phyloP scores from a whole-genome alignment of 2,888 invertebrate species.

The Apoda limacodes region DNA sequence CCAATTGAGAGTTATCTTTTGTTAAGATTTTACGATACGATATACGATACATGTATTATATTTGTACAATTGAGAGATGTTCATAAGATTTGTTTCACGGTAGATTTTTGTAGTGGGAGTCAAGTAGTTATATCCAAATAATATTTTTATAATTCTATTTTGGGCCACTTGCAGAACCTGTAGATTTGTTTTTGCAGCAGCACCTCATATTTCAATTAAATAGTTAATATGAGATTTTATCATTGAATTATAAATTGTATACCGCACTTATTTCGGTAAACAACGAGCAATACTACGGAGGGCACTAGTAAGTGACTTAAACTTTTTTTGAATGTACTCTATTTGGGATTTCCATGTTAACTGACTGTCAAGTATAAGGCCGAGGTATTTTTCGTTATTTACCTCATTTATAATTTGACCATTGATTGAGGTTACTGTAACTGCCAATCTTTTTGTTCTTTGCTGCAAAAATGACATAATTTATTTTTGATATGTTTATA shows the following conservation, averaged over 20 bases:
- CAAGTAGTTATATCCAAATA: too few relatives aligned
- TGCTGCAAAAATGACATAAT: too few relatives aligned
- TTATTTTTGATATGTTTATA: too few relatives aligned
- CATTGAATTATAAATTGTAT: too few relatives aligned
- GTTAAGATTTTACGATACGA: too few relatives aligned
- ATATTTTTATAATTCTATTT: too few relatives aligned
- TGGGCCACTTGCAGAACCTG: conserved; percentile 3
- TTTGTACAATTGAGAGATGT: not conserved
- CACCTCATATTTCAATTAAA: conserved; percentile 8
- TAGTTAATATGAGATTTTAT: conserved; percentile 4
- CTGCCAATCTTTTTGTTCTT: too few relatives aligned
- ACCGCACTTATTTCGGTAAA: too few relatives aligned
- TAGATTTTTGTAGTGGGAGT: not conserved
- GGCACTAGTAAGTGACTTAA: conserved; percentile 1
- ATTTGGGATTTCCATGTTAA: conserved; percentile 4
- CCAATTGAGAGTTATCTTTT: too few relatives aligned
- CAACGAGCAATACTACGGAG: conserved; percentile 2
- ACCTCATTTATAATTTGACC: too few relatives aligned
- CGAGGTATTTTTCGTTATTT: too few relatives aligned
- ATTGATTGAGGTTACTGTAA: too few relatives aligned
- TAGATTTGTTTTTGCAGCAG: conserved; percentile 8
- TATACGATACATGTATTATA: not conserved
- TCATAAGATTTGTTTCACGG: not conserved
- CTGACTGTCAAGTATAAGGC: not conserved
- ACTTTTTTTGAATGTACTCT: not conserved